Evolutionary conservation across 2,113 vertebrate genomes (phyloP).

Genomic region (Mugil cephalus): DNA sequence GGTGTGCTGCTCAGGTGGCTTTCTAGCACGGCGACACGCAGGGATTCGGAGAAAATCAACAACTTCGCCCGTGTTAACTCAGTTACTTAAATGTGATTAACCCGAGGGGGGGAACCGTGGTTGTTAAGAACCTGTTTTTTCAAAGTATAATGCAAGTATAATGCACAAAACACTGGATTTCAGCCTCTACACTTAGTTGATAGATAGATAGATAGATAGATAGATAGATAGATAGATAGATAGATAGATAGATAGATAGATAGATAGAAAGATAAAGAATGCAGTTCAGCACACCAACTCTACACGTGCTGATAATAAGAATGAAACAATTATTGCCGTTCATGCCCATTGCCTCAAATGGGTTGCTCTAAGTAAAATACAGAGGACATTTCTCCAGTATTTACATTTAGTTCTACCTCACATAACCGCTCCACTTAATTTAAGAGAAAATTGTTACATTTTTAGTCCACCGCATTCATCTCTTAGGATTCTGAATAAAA

Average conservation of each 20-base stretch:
- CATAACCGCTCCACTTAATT: too few relatives aligned
- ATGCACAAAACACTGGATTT: not conserved
- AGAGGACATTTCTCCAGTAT: too few relatives aligned
- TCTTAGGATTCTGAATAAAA: too few relatives aligned
- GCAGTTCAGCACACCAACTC: not conserved
- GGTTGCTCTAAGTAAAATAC: too few relatives aligned
- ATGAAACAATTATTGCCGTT: too few relatives aligned
- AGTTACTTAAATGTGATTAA: not conserved
- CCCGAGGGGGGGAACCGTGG: not conserved
- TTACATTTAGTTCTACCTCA: too few relatives aligned
- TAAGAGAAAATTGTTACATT: too few relatives aligned
- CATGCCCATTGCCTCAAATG: too few relatives aligned
- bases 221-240: constrained; percentile 13
- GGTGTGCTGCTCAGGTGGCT: constrained; percentile 77
- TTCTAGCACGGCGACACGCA: not conserved
- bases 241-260: constrained; percentile 17
- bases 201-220: constrained; percentile 14
- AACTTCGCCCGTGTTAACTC: not conserved
- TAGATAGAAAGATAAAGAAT: constrained; percentile 11
- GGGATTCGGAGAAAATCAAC: not conserved
- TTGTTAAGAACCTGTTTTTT: not conserved
- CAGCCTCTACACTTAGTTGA: not conserved
- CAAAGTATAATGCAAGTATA: not conserved
- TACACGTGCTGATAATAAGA: not conserved
- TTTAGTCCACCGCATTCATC: too few relatives aligned